Evolutionary conservation across 2,113 vertebrate genomes (phyloP), one percentile per base, ranked within the genome.

Genomic region (Tapirus terrestris): DNA sequence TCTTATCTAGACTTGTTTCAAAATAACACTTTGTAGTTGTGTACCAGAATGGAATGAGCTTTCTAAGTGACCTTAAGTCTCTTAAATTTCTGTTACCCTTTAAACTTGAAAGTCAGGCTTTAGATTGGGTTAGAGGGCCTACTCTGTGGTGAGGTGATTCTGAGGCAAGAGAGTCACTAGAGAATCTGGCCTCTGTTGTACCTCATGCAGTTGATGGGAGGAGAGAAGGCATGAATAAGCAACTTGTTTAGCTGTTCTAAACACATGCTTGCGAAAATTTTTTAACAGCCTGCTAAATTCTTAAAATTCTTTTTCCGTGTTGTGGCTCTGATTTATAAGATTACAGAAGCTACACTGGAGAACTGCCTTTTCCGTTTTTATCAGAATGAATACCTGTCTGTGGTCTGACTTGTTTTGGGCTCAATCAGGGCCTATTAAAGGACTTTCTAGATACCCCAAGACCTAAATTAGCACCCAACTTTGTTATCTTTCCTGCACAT

Each of bases 221-320:
- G 31, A 77, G 29, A 77, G 70, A 86, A 63, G n/a, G 18, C 25
- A 33, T 51, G 51, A 39, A 31, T 53, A 48, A 91, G 48, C 63
- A 53, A 7, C 18, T 48, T 76, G 31, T 84, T 77, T 48, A 90
- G 48, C 60, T 76, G 23, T 65, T 90, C 53, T 45, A 76, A 84
- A 76, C 70, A 84, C 70, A 68, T 68, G 48, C 48, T 87, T 79
- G 73, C 73, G 36, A 21, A 5, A 68, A 6, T 43, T 86, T 79
- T 76, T 91, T 84, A 81, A 80, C 63, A 92, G 45, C 51, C 23
- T 75, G 36, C 29, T 82, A 82, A 75, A 92, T 92, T 92, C 58
- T 84, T 95, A 58, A 84, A 68, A 90, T 84, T 90, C 60, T 88
- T 75, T 81, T 96, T 75, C 76, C 48, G 51, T 92, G 45, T 85